Base-by-base conservation (phyloP, 2,888 invertebrate genomes). In the Callosobruchus maculatus region DNA sequence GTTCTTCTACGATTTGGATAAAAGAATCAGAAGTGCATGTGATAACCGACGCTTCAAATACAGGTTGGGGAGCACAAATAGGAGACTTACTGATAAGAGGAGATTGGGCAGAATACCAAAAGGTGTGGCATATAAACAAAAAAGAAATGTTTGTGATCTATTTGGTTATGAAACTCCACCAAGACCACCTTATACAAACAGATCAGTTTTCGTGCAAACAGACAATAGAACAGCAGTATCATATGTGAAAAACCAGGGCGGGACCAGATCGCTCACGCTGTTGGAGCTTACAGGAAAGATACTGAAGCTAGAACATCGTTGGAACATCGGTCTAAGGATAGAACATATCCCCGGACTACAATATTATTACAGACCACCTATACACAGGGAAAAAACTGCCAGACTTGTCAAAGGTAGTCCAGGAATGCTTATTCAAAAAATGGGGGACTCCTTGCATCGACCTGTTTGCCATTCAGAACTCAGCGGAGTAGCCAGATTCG, bases 331-430 rank as follows among this genome's bases (percentile, higher is more conserved):
- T 5, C 26, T 77, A 68, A 72, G 67, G 31, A 71, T 72, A 22
- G 73, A 79, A 13, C 78, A 77, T 71, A 72, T 79, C n/a, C 79
- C 77, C n/a, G 77, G 78, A 30, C 9, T 78, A 67, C 76, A 80
- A 80, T 77, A 77, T 76, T 21, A 30, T 78, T 2, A 78, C 80
- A n/a, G 77, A 80, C 77, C 77, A 77, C 70, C 72, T 79, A n/a
- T 79, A 76, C n/a, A 22, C 76, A 21, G 70, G 70, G 20, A 77
- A 74, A 22, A 21, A 9, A 18, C 21, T 76, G 21, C 67, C 77
- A 30, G 77, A 80, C 49, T 71, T 78, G 13, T 74, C 75, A 22
- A 22, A 68, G 5, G 21, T 22, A 0, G 67, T 77, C 20, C 74
- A 75, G 18, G 22, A 69, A 20, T 49, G n/a, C 66, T 77, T 79